Conservation (phyloP, 2,113 vertebrate genomes). For the Lethenteron camtschaticum region DNA sequence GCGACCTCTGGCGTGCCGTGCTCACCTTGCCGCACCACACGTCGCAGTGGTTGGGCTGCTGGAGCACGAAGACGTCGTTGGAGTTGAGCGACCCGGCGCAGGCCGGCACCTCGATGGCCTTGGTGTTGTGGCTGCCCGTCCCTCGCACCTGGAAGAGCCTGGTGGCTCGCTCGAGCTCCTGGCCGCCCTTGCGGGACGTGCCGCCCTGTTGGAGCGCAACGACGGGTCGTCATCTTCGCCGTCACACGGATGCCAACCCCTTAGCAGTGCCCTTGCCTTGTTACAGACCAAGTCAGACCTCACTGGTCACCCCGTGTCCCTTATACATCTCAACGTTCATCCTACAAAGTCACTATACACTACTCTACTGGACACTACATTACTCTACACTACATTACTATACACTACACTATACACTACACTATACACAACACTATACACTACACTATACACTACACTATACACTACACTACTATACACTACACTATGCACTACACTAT, state of each 20-base stretch:
- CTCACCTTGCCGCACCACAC: slow-evolving; percentile 71
- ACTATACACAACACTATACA: no score
- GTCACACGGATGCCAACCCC: background rate
- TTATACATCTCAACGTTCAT: no score
- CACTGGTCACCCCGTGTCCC: no score
- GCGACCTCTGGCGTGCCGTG: slow-evolving; percentile 18
- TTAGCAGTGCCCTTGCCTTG: no score
- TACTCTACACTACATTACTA: no score
- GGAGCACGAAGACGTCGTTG: slow-evolving; percentile 51
- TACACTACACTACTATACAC: no score
- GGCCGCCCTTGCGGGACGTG: slow-evolving; percentile 27
- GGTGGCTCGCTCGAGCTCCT: slow-evolving; percentile 11
- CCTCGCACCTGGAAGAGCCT: slow-evolving; percentile 61
- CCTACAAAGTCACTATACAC: no score
- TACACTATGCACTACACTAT: no score
- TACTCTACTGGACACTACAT: no score
- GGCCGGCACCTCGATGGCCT: slow-evolving; percentile 41
- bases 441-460: no score
- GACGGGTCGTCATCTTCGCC: background rate
- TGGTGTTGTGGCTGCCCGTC: slow-evolving; percentile 41
- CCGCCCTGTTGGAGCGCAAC: slow-evolving; percentile 27
- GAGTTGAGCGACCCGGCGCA: slow-evolving; percentile 48
- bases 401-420: no score
- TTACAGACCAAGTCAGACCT: no score
- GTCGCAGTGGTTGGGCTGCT: slow-evolving; percentile 31